phyloP scores from a whole-genome alignment of 2,797 vertebrate genomes.

The Paratrypauchen microcephalus region DNA sequence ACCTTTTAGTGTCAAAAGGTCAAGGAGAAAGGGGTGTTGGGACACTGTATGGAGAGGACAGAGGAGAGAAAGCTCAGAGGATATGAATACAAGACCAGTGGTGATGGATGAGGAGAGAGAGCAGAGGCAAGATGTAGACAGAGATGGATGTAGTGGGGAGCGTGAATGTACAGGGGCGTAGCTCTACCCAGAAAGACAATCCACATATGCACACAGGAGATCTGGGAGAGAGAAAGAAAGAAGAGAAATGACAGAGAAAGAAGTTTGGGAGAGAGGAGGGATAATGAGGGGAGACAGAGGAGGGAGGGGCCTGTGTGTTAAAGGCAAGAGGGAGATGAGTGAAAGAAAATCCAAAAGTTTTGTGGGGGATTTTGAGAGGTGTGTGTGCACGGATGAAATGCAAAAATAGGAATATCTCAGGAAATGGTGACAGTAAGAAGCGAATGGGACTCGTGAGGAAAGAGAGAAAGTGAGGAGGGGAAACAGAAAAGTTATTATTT shows the following conservation, averaged over 20 bases:
- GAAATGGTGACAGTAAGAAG: slow-evolving; percentile 15
- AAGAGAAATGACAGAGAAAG: slow-evolving; percentile 65
- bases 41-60: slow-evolving; percentile 53
- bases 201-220: slow-evolving; percentile 69
- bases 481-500: slow-evolving; percentile 5
- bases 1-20: slow-evolving; percentile 41
- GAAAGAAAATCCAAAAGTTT: slow-evolving; percentile 15
- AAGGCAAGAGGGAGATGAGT: slow-evolving; percentile 27
- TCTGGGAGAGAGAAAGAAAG: slow-evolving; percentile 51
- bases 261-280: slow-evolving; percentile 53
- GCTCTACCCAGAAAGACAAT: slow-evolving; percentile 52
- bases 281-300: slow-evolving; percentile 59
- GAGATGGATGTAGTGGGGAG: slow-evolving; percentile 75
- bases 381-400: slow-evolving; percentile 16
- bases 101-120: slow-evolving; percentile 74
- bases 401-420: slow-evolving; percentile 22
- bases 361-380: slow-evolving; percentile 24
- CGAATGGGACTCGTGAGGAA: slow-evolving; percentile 12
- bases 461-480: background rate
- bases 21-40: slow-evolving; percentile 70
- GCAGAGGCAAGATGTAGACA: slow-evolving; percentile 67
- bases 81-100: slow-evolving; percentile 69
- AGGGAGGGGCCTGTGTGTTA: slow-evolving; percentile 34
- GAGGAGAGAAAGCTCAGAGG: slow-evolving; percentile 62
- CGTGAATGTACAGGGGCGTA: slow-evolving; percentile 52